Conservation (phyloP, 2,797 vertebrate species). For the Lepilemur septentrionalis region DNA sequence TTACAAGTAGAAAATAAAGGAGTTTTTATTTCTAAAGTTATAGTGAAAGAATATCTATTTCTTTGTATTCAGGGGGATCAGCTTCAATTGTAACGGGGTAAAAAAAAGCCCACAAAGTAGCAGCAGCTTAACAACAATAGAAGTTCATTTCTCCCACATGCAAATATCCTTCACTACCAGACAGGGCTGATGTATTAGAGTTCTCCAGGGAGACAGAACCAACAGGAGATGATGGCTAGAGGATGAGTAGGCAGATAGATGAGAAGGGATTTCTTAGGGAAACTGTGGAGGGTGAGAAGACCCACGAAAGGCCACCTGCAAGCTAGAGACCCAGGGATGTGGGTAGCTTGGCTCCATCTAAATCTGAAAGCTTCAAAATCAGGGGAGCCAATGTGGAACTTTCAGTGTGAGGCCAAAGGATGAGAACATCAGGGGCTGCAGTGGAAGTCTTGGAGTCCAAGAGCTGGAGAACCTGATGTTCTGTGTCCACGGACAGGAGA, state of each 20-base stretch:
- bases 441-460: not conserved
- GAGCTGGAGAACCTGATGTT: not conserved
- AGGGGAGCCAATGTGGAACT: not conserved
- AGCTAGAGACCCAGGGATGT: too few species aligned
- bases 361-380: not conserved
- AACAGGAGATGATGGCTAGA: not conserved
- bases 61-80: not conserved
- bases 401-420: not conserved
- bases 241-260: not conserved
- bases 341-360: not conserved
- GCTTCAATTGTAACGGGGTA: not conserved
- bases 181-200: too few species aligned
- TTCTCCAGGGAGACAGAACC: not conserved
- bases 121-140: not conserved
- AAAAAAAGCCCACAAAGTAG: not conserved
- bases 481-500: not conserved
- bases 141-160: not conserved
- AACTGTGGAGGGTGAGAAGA: not conserved
- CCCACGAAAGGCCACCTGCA: not conserved
- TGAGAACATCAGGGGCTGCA: rapidly evolving
- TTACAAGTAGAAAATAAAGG: not conserved
- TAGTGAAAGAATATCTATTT: not conserved
- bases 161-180: not conserved
- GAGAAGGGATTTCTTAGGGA: not conserved
- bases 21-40: not conserved